These are phyloP conservation scores for Heliconius congener DNA, from an alignment of 1,140 invertebrate species.

Conservation along the genomic window DNA sequence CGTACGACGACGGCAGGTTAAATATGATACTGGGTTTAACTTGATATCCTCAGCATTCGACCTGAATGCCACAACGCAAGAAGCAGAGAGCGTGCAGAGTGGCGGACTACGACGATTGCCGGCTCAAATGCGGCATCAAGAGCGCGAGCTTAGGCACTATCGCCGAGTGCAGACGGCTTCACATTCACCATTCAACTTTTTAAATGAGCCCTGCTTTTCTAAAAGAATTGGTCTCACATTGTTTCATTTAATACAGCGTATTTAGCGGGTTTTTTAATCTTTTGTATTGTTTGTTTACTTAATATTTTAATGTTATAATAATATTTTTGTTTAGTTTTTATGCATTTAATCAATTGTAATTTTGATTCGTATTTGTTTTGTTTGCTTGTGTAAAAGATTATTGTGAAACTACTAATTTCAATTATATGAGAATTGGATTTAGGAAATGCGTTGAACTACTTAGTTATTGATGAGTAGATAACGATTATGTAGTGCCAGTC, in stretches of 20 bases:
- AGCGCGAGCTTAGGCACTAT: conserved; percentile 39
- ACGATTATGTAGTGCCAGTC: neutral
- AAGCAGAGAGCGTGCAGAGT: conserved; percentile 36
- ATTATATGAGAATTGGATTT: neutral
- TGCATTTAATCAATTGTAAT: neutral
- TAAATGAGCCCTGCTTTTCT: conserved; percentile 40
- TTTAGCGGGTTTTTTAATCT: conserved; percentile 14
- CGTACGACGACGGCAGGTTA: conserved; percentile 26
- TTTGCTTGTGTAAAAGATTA: neutral
- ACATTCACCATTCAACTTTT: conserved; percentile 38
- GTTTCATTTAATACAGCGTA: conserved; percentile 26
- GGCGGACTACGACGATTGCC: conserved; percentile 26
- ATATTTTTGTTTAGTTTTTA: neutral
- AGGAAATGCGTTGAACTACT: neutral
- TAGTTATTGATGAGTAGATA: neutral
- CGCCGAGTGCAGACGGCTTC: conserved; percentile 36
- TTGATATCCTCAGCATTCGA: conserved; percentile 30
- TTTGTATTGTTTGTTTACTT: conserved; percentile 2
- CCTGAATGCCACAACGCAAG: conserved; percentile 33
- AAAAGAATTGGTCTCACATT: conserved; percentile 35
- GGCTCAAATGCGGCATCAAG: conserved; percentile 37
- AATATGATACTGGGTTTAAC: conserved; percentile 39
- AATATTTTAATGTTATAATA: neutral
- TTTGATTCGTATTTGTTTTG: neutral
- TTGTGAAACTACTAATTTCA: too few relatives aligned